Percentiles rank a stretch among this genome's conserved stretches.
Conservation (phyloP, 2,797 vertebrate genomes). For the Mormyrus proboscirostris region DNA sequence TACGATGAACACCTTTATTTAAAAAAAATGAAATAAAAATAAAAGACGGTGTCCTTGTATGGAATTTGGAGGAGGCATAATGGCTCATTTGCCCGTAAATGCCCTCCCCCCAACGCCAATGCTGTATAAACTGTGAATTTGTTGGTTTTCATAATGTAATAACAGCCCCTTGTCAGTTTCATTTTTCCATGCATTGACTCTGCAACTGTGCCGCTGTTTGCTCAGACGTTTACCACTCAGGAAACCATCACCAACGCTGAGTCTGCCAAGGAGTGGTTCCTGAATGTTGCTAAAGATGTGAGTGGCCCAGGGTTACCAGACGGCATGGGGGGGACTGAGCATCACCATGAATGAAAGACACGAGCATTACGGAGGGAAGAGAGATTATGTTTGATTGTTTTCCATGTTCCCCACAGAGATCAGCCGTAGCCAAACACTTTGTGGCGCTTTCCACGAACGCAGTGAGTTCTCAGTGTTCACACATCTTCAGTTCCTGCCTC, state of each 20-base stretch:
- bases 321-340: not conserved
- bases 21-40: not conserved
- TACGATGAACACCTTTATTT: not conserved
- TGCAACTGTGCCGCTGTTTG: constrained; percentile 10
- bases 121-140: not conserved
- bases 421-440: constrained; percentile 90
- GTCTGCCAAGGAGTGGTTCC: constrained; percentile 91
- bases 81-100: not conserved
- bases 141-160: not conserved
- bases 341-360: not conserved
- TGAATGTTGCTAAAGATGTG: constrained; percentile 78
- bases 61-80: not conserved
- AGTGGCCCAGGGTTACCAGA: constrained; percentile 46
- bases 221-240: constrained; percentile 90
- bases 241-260: constrained; percentile 97
- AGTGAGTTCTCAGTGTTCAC: constrained; percentile 59
- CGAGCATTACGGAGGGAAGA: not conserved
- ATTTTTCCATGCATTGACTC: not conserved
- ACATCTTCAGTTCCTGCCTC: not conserved
- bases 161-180: not conserved
- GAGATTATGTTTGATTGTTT: not conserved
- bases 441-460: constrained; percentile 91
- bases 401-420: constrained; percentile 47
- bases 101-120: not conserved
- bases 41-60: not conserved